Base-by-base conservation (phyloP, 1,140 invertebrate species). In the Lutraria rhynchaena region DNA sequence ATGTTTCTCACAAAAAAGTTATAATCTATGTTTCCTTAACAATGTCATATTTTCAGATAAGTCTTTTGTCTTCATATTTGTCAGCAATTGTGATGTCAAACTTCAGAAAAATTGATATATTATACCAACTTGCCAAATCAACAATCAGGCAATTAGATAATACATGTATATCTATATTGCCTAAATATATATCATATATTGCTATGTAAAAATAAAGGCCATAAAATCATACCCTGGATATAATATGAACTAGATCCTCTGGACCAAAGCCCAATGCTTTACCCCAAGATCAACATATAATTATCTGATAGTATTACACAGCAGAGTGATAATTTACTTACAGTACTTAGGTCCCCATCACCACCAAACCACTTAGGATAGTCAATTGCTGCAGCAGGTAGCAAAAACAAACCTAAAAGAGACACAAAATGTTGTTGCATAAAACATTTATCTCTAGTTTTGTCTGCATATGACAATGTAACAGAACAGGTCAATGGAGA, bases 341-440 rank as follows among this genome's bases (percentile, higher is more conserved):
- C 88, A 29, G 83, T 46, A 69, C 22, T 78, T 15, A 90, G 58
- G 35, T 89, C 86, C 5, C 61, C 65, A n/a, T 86, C 83, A 13
- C 37, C 53, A 41, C 81, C 84, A 69, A 90, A 89, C 81, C 85
- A 82, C 15, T 44, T 70, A 19, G 15, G 53, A 65, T 88, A 90
- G 51, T 86, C 82, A 15, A 88, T 61, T 4, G 89, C 88, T 27
- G 88, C 84, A 2, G 84, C 83, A 0, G 87, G 87, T 22, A 90
- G 73, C 44, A 90, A 57, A 46, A 90, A 83, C 33, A 87, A 51
- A 57, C 89, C 89, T 90, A 71, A 0, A n/a, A n/a, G n/a, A n/a
- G n/a, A n/a, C n/a, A n/a, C n/a, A n/a, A 80, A n/a, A n/a, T n/a
- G n/a, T n/a, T n/a, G n/a, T n/a, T n/a, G n/a, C n/a, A n/a, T n/a